Base-by-base conservation (phyloP, 2,113 vertebrate species). In the Passer domesticus region DNA sequence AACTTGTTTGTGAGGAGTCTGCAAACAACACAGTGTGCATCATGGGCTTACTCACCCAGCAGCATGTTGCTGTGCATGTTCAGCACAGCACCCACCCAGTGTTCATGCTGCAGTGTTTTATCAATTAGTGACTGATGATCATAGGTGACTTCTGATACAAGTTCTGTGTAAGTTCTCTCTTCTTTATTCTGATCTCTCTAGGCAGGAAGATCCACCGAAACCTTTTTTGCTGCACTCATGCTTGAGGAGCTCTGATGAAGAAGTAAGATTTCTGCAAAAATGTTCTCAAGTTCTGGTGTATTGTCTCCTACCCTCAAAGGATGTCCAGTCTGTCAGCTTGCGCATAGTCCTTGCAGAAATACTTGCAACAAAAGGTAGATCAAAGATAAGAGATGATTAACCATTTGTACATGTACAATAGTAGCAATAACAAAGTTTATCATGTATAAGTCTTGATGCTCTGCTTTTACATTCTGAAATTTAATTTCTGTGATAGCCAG, bases 331-430 rank as follows among this genome's bases (percentile, higher is more conserved):
- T 67, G 98, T 98, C 89, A 99, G 98, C 92, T 98, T 99, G 92
- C 98, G 98, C 89, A 98, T 98, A 96, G 98, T 99, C 97, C 99
- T 99, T 86, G 98, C 99, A 86, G 99, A 99, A 98, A 98, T 99
- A 93, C 98, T 99, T 96, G 98, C 99, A 87, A 98, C 98, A 92
- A 99, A 99, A 99, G 99, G 99, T 99, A 97, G 81, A 95, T 82
- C 68, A 67, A 90, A 92, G 46, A 94, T 75, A 67, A 80, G 82
- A 90, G 41, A 89, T 83, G 20, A 72, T 93, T 86, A 86, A 93
- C 10, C 8, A 21, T 74, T 87, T 91, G 35, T 20, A 55, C 15
- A 21, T 87, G 12, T 89, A 63, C 15, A 37, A 10, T 78, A 46
- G 12, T 81, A 92, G 58, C 52, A 60, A 18, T 87, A 80, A 59